Evolutionary conservation across 1,140 invertebrate genomes (phyloP).

Genomic region (Panulirus ornatus): DNA sequence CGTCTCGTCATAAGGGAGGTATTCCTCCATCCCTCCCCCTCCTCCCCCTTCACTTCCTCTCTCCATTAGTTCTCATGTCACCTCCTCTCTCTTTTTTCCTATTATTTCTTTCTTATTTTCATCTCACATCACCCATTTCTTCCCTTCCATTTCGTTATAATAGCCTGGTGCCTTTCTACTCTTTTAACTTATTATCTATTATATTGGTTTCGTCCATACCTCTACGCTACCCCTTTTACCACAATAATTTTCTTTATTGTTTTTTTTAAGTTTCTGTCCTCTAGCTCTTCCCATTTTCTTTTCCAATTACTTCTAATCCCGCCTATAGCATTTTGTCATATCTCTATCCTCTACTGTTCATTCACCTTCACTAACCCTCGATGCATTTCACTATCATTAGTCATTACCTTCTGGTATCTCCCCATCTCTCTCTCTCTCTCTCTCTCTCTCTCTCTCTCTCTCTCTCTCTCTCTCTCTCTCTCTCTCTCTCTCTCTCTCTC

Average conservation of each 20-base stretch:
- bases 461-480: not conserved
- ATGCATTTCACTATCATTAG: too few species aligned
- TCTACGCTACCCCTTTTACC: not conserved
- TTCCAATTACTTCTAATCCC: too few species aligned
- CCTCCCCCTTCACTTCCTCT: not conserved
- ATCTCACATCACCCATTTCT: not conserved
- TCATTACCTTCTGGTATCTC: too few species aligned
- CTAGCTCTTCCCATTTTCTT: not conserved
- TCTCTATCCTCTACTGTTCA: too few species aligned
- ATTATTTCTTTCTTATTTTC: not conserved
- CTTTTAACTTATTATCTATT: not conserved
- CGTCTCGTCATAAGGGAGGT: too few species aligned
- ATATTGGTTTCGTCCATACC: not conserved
- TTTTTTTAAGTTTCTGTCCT: not conserved
- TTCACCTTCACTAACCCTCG: too few species aligned
- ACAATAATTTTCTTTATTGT: conserved; percentile 1
- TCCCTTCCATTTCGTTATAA: not conserved
- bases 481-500: not conserved
- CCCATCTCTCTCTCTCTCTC: too few species aligned
- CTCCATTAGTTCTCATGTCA: not conserved
- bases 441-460: not conserved
- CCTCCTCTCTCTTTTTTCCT: not conserved
- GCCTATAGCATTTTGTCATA: too few species aligned
- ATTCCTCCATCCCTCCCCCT: not conserved
- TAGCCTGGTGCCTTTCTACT: not conserved